A percentile compares a stretch with the other conserved stretches of the same genome.
Evolutionary conservation across 2,797 vertebrate species (phyloP).

Genomic region (Amazona ochrocephala): DNA sequence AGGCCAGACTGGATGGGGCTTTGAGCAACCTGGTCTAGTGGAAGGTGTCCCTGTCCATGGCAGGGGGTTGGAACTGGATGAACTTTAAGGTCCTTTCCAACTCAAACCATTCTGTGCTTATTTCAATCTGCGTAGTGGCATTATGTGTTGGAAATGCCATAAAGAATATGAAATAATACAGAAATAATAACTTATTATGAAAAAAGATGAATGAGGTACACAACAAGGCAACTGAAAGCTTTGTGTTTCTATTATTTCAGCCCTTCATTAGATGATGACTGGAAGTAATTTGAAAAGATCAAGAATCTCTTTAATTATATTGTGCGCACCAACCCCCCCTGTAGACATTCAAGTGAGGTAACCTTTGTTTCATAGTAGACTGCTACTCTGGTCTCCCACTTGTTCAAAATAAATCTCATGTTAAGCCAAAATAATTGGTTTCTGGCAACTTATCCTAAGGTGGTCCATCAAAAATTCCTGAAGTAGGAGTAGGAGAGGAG

Average conservation of each 20-base stretch:
- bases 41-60: not conserved
- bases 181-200: not conserved
- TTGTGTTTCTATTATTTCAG: not conserved
- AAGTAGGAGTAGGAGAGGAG: not conserved
- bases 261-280: not conserved
- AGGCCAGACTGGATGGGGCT: not conserved
- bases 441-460: not conserved
- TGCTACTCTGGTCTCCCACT: not conserved
- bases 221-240: not conserved
- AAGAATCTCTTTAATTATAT: not conserved
- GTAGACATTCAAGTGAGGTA: not conserved
- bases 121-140: not conserved
- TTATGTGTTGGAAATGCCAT: not conserved
- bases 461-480: not conserved
- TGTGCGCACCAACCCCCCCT: fast-evolving
- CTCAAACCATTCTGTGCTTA: not conserved
- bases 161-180: not conserved
- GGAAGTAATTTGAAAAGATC: not conserved
- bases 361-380: not conserved
- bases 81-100: not conserved
- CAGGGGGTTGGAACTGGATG: not conserved
- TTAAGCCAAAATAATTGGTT: not conserved
- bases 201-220: not conserved
- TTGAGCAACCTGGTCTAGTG: not conserved
- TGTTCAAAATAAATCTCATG: not conserved